A percentile compares a stretch with the other conserved stretches of the same genome.
phyloP scores from a whole-genome alignment of 1,140 invertebrate genomes.

The Trichonephila inaurata region DNA sequence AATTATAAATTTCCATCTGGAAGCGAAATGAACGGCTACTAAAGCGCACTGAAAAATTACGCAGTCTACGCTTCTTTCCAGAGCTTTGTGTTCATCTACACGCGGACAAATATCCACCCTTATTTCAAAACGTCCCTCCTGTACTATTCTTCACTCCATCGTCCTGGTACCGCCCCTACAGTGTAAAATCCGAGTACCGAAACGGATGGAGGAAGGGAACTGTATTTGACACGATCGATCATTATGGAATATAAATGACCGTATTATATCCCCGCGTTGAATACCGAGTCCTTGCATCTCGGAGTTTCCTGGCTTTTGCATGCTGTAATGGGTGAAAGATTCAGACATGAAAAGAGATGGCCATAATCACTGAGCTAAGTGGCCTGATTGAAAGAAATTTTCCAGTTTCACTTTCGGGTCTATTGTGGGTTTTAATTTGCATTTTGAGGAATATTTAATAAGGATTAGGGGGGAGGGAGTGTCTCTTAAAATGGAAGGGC shows the following conservation, averaged over 20 bases:
- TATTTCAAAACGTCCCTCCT: neutral
- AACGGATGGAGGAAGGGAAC: neutral
- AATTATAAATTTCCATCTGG: too few species aligned
- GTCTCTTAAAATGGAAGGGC: too few species aligned
- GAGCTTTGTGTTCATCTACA: too few species aligned
- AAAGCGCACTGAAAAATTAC: too few species aligned
- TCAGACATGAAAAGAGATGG: neutral
- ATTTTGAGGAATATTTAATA: too few species aligned
- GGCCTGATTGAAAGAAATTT: too few species aligned
- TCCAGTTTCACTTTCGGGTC: too few species aligned
- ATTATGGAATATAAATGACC: conserved; percentile 27
- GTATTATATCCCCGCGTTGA: neutral
- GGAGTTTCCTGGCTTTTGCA: neutral
- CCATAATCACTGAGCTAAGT: neutral
- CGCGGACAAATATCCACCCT: neutral
- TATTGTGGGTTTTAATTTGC: too few species aligned
- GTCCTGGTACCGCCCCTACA: neutral
- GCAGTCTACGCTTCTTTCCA: too few species aligned
- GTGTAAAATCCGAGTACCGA: neutral
- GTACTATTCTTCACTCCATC: neutral
- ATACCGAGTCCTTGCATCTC: neutral
- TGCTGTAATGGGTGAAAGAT: neutral
- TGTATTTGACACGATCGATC: conserved; percentile 28
- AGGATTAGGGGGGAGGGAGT: too few species aligned
- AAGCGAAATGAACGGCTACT: too few species aligned